phyloP scores from a whole-genome alignment of 2,797 vertebrate genomes.

The Streptopelia turtur region DNA sequence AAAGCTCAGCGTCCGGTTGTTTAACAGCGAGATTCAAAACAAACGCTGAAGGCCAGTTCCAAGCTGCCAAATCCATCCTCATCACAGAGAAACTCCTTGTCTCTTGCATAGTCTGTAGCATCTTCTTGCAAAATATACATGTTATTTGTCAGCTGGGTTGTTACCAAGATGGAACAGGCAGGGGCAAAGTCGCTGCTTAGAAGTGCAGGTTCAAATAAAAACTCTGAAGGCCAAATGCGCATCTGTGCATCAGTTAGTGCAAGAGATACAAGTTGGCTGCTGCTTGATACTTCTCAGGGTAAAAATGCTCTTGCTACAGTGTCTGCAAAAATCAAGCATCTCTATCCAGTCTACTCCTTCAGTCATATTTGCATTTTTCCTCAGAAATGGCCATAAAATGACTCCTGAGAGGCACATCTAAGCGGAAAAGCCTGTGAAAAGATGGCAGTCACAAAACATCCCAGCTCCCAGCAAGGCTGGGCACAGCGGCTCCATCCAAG shows the following conservation, averaged over 20 bases:
- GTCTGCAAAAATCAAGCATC: not conserved
- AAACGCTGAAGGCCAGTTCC: not conserved
- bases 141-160: not conserved
- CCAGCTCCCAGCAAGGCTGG: not conserved
- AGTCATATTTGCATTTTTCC: not conserved
- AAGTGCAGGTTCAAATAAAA: not conserved
- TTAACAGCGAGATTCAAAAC: not conserved
- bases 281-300: not conserved
- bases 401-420: not conserved
- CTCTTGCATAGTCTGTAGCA: not conserved
- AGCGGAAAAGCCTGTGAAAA: not conserved
- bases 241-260: not conserved
- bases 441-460: not conserved
- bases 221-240: not conserved
- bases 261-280: rapidly evolving
- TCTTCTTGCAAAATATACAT: rapidly evolving
- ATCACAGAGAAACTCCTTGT: not conserved
- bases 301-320: not conserved
- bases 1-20: constrained; percentile 6
- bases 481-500: not conserved
- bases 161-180: not conserved
- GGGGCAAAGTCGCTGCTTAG: not conserved
- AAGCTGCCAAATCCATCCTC: not conserved
- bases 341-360: not conserved
- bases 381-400: not conserved